These are phyloP conservation scores for Colaptes auratus DNA, from an alignment of 2,113 vertebrate genomes.

Conservation along the genomic window DNA sequence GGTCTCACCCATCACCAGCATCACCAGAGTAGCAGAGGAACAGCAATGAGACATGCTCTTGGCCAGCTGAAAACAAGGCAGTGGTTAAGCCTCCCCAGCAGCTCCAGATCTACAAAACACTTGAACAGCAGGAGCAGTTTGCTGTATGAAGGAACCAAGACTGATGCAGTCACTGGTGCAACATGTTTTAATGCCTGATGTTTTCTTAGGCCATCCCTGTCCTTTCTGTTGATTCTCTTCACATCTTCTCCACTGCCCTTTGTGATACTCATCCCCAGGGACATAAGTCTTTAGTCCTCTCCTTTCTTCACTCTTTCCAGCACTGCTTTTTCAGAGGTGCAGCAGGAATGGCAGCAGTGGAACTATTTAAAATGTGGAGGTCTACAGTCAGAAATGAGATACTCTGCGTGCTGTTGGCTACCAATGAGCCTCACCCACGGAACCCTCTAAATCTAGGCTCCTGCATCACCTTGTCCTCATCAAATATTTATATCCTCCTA, in stretches of 20 bases:
- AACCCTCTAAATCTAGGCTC: not conserved
- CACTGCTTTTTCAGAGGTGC: not conserved
- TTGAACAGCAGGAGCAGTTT: not conserved
- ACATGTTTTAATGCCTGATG: not conserved
- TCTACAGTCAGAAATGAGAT: not conserved
- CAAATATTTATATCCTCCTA: not conserved
- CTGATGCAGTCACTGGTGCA: not conserved
- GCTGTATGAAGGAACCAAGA: not conserved
- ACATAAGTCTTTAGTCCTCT: not conserved
- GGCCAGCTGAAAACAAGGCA: not conserved
- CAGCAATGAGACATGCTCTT: not conserved
- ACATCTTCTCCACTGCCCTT: not conserved
- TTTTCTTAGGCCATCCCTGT: not conserved
- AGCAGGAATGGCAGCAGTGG: not conserved
- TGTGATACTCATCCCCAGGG: not conserved
- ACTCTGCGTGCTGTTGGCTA: fast-evolving
- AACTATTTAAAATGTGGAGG: not conserved
- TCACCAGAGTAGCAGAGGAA: not conserved
- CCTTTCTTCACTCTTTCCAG: not conserved
- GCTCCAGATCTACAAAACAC: not conserved
- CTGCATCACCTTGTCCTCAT: not conserved
- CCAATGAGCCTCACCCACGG: not conserved
- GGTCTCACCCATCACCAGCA: not conserved
- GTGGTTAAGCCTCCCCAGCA: not conserved
- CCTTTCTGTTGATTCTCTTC: not conserved